Percentiles rank a stretch among this genome's conserved stretches.
phyloP scores from a whole-genome alignment of 2,113 vertebrate species.

The Silurus glanis region DNA sequence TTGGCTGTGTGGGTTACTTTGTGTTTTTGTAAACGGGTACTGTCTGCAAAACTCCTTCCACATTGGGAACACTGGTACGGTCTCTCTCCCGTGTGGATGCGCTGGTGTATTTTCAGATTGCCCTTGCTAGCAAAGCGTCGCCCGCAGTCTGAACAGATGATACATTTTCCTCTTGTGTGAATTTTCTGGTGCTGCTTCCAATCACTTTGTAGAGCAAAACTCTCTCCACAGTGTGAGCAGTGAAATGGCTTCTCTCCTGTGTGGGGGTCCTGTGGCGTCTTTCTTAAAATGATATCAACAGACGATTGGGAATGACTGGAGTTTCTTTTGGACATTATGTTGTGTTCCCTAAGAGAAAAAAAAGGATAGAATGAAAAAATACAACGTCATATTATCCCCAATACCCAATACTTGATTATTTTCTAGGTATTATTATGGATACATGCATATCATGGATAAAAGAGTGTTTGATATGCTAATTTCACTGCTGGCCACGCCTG shows the following conservation, averaged over 20 bases:
- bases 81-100: not conserved
- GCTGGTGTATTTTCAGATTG: not conserved
- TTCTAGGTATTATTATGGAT: not conserved
- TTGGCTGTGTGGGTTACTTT: not conserved
- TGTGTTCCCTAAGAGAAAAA: too few species aligned
- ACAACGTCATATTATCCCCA: too few species aligned
- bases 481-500: not conserved
- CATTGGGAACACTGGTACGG: not conserved
- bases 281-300: too few species aligned
- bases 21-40: conserved; percentile 5
- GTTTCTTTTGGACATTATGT: too few species aligned
- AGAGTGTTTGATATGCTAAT: not conserved
- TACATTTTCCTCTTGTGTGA: not conserved
- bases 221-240: not conserved
- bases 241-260: not conserved
- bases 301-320: not conserved
- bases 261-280: not conserved
- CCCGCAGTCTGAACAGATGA: not conserved
- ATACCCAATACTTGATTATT: not conserved
- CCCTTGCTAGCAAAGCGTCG: not conserved
- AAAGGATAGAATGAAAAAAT: too few species aligned
- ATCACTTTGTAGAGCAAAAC: not conserved
- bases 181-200: not conserved
- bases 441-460: not conserved
- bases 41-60: not conserved